A percentile compares a stretch with the other conserved stretches of the same genome.
Conservation (phyloP, 2,113 vertebrate species). For the Psittacula cyanocephala region DNA sequence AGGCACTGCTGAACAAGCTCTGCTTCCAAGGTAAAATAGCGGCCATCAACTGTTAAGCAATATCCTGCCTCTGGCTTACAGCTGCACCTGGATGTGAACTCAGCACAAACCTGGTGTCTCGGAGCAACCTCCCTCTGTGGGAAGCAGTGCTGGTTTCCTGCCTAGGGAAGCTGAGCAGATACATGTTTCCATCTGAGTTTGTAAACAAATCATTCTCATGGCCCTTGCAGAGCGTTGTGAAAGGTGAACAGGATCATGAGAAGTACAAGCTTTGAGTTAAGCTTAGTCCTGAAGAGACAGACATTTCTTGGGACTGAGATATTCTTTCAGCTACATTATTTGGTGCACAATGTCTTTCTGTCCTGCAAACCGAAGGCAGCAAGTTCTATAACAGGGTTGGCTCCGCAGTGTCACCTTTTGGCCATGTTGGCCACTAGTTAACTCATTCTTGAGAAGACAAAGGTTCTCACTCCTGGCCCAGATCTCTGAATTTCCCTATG, state of each 20-base stretch:
- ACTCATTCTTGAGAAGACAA: background rate
- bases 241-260: background rate
- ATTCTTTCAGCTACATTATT: background rate
- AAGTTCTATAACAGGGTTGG: background rate
- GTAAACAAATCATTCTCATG: background rate
- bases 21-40: background rate
- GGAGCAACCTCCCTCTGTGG: background rate
- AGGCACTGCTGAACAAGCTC: background rate
- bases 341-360: background rate
- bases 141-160: background rate
- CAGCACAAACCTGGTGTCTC: background rate
- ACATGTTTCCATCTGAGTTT: background rate
- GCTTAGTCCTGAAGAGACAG: background rate
- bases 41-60: background rate
- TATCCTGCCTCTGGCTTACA: background rate
- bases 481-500: background rate
- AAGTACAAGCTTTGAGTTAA: background rate
- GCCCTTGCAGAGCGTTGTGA: background rate
- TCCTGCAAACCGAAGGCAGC: background rate
- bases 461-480: background rate
- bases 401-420: background rate
- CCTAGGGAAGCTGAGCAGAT: background rate
- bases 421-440: background rate
- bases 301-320: background rate
- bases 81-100: background rate